Evolutionary conservation across 2,113 vertebrate species (phyloP).

Genomic region (Columba janthina): DNA sequence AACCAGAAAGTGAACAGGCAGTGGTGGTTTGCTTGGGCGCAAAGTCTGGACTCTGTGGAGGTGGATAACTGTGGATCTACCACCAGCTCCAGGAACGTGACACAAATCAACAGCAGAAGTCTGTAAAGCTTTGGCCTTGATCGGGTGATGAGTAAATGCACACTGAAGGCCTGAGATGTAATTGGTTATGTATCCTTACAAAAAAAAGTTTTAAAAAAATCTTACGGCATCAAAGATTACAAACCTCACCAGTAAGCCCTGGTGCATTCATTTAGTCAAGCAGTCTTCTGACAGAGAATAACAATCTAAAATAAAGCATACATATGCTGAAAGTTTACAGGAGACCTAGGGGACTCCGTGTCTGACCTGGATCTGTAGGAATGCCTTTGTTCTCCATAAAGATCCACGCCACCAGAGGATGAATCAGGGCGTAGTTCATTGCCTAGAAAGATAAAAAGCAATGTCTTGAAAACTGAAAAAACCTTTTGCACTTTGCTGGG

Average conservation of each 20-base stretch:
- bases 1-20: neutral
- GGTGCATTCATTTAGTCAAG: neutral
- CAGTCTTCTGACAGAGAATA: neutral
- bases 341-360: constrained; percentile 83
- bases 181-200: neutral
- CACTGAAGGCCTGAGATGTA: neutral
- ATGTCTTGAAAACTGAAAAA: neutral
- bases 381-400: constrained; percentile 83
- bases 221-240: neutral
- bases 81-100: neutral
- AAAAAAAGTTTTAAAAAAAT: neutral
- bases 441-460: constrained; percentile 71
- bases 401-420: constrained; percentile 79
- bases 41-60: neutral
- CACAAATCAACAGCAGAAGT: neutral
- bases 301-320: constrained; percentile 12
- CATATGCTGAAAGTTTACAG: constrained; percentile 81
- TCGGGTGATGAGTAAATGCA: neutral
- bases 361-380: constrained; percentile 82
- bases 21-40: neutral
- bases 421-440: constrained; percentile 81
- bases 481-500: neutral
- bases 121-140: neutral
- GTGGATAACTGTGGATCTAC: neutral
- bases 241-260: neutral